Conservation (phyloP, 2,888 invertebrate species). For the Fragum sueziense region DNA sequence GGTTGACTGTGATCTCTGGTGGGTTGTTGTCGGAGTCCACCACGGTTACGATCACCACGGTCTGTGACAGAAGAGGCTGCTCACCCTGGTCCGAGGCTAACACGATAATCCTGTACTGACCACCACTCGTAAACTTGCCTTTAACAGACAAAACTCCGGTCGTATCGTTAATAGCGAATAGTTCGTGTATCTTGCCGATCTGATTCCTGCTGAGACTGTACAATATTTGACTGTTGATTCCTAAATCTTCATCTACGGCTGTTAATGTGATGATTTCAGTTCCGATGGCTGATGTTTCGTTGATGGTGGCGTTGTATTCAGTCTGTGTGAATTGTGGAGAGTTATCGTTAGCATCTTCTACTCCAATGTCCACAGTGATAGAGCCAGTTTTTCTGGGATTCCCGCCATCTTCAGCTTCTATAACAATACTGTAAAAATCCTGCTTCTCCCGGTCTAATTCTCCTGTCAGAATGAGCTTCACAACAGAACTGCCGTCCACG, state of each 20-base stretch:
- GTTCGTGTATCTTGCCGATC: constrained; percentile 63
- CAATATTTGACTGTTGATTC: constrained; percentile 86
- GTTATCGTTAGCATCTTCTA: constrained; percentile 71
- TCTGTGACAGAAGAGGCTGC: constrained; percentile 70
- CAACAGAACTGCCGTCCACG: constrained; percentile 68
- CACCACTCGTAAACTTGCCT: constrained; percentile 63
- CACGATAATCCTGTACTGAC: constrained; percentile 68
- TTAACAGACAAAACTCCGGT: constrained; percentile 69
- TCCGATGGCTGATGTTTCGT: constrained; percentile 61
- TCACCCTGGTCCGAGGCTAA: constrained; percentile 73
- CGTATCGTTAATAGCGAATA: constrained; percentile 67
- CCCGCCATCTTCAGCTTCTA: constrained; percentile 70
- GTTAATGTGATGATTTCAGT: constrained; percentile 84
- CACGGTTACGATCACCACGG: constrained; percentile 83
- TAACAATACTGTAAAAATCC: constrained; percentile 62
- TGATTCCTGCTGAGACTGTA: constrained; percentile 80
- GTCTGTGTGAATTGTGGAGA: constrained; percentile 61
- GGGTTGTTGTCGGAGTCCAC: constrained; percentile 96
- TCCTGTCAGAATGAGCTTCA: constrained; percentile 63
- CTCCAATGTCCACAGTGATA: constrained; percentile 58
- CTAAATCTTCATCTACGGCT: constrained; percentile 93
- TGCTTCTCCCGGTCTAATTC: constrained; percentile 67
- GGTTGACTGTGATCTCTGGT: constrained; percentile 85
- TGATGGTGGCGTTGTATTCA: constrained; percentile 62
- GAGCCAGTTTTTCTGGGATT: constrained; percentile 60